Base-by-base conservation (phyloP, 2,113 vertebrate genomes). In the Phyllostomus discolor region DNA sequence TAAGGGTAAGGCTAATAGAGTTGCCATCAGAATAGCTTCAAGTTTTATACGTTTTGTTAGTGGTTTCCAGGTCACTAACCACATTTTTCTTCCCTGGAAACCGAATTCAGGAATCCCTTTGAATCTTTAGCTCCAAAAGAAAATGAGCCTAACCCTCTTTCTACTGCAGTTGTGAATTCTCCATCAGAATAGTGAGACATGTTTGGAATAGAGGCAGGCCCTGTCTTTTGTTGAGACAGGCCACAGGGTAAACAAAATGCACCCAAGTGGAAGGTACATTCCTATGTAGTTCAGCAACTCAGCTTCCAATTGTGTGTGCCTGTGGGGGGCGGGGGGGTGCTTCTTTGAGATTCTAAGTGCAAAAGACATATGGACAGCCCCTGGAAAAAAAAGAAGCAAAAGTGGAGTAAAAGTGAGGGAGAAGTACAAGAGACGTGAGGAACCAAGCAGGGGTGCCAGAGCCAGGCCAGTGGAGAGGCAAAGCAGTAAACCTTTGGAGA, bases 31-130 rank as follows among this genome's bases (percentile, higher is more conserved):
- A 50, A 19, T 85, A 85, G 59, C 41, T 89, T 70, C 12, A 19
- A 75, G 38, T 80, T 88, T 31, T 50, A 48, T 33, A 80, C 48
- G 41, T 90, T 92, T 97, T 48, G 89, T 69, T 67, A 85, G 43
- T 88, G 85, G 75, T 87, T 85, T 94, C 78, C 82, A 75, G 82
- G 67, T 95, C 88, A 86, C 62, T 88, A 87, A 52, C 17, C n/a
- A 91, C 48, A 75, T 80, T 59, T 48, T 22, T 41, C 41, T 35
- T 1, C 19, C 38, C 70, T 1, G 31, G 75, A 76, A 93, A 97
- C 75, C 41, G 2, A 92, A 92, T 41, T 84, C 33, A 95, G 48
- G 54, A 90, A 92, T 92, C 84, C 73, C 85, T 96, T 88, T 94
- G 87, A 97, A 91, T 16, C 26, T 10, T 89, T 24, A 73, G 57